Percentiles rank a stretch among this genome's conserved stretches.
phyloP scores from a whole-genome alignment of 2,113 vertebrate genomes.

The Oceanites oceanicus region DNA sequence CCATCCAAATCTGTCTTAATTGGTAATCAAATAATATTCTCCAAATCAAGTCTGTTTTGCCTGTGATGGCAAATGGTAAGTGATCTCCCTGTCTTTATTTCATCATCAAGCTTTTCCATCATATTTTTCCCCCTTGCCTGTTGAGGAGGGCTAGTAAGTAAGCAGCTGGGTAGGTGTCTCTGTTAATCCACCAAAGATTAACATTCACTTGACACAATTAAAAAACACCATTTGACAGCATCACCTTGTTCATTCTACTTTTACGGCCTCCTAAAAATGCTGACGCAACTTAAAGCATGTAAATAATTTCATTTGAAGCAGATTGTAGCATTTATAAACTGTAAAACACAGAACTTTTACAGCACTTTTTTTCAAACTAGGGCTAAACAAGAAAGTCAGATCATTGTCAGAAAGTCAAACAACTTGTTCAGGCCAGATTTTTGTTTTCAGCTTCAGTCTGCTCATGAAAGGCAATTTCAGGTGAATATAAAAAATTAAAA shows the following conservation, averaged over 20 bases:
- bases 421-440: background rate
- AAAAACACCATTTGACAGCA: background rate
- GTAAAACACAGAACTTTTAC: background rate
- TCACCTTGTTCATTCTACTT: background rate
- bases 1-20: background rate
- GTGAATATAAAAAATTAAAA: constrained; percentile 33
- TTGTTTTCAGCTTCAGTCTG: constrained; percentile 8
- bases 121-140: background rate
- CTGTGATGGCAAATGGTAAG: background rate
- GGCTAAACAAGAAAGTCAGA: background rate
- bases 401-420: background rate
- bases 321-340: background rate
- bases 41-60: background rate
- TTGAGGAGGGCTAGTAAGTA: background rate
- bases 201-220: background rate
- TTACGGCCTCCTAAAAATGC: background rate
- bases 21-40: background rate
- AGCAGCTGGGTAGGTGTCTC: background rate
- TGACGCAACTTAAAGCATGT: background rate
- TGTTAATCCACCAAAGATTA: background rate
- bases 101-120: background rate
- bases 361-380: background rate
- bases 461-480: background rate
- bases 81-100: background rate
- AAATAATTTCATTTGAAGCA: background rate